Evolutionary conservation across 2,888 invertebrate species (phyloP), one percentile per base, ranked within the genome.

Genomic region (Aleiodes alternator): DNA sequence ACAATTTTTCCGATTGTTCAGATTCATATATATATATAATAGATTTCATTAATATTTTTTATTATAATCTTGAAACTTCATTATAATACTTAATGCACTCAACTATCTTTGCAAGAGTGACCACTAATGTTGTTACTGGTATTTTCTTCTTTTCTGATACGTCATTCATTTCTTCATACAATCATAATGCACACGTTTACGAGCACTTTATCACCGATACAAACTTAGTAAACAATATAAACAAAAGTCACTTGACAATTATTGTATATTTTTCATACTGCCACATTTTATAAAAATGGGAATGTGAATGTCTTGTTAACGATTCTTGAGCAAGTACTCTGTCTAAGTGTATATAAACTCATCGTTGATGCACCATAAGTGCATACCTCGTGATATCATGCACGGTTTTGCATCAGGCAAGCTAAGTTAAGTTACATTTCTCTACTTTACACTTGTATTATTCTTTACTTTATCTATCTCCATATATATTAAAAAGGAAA

Each of bases 131-230:
- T 56, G 53, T 38, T 31, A 43, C 69, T 69, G 48, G 50, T 59
- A 55, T 50, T 68, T n/a, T 73, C 57, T 12, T 50, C 16, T 59
- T 70, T 66, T 57, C 31, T 56, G 53, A 69, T 73, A 50, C 38
- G 16, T 61, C 43, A 48, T 57, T 57, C 55, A 75, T 69, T 56
- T 61, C 34, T 73, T 69, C 43, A 43, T 69, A 51, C 53, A 79
- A 78, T 78, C 71, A 73, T 66, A 72, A 73, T 68, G 72, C 73
- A 70, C 70, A 69, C 75, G 76, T 23, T 82, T 81, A 82, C 79
- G 81, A 82, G 80, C 73, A 71, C 80, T 84, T 86, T 86, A 86
- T 86, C 86, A 80, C 70, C 81, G 78, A 83, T 86, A 82, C 84
- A 79, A 70, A 77, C 16, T 50, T 66, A 66, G 66, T 29, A 50